These are phyloP conservation scores for Cryptus viduatorius DNA, from an alignment of 2,888 invertebrate species.

Conservation along the genomic window DNA sequence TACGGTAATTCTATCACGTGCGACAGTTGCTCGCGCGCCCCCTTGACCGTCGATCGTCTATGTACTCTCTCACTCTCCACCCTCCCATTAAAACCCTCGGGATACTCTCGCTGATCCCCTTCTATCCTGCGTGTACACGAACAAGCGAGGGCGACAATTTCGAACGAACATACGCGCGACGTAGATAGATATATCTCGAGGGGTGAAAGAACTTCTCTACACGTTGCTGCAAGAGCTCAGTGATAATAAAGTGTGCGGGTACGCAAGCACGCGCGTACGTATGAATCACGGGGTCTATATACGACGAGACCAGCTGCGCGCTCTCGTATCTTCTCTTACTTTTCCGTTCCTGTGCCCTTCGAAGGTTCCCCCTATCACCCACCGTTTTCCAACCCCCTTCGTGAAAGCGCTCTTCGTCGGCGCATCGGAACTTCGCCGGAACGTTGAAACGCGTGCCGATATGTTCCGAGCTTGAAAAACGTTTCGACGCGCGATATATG, in stretches of 20 bases:
- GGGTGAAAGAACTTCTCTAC: slow-evolving; percentile 17
- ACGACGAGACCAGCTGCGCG: slow-evolving; percentile 70
- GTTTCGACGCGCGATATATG: slow-evolving; percentile 44
- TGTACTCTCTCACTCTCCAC: slow-evolving; percentile 34
- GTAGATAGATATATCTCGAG: slow-evolving; percentile 7
- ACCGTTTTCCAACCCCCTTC: slow-evolving; percentile 56
- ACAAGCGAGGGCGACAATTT: slow-evolving; percentile 43
- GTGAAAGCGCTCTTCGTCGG: slow-evolving; percentile 33
- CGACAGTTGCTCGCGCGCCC: slow-evolving; percentile 63
- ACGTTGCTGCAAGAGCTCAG: slow-evolving; percentile 21
- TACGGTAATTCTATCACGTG: slow-evolving; percentile 65
- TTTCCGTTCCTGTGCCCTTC: slow-evolving; percentile 39
- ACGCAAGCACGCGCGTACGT: slow-evolving; percentile 52
- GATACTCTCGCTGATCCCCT: slow-evolving; percentile 54
- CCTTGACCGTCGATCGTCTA: slow-evolving; percentile 38
- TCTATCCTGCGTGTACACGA: slow-evolving; percentile 15
- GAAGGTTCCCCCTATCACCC: slow-evolving; percentile 53
- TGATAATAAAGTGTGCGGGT: slow-evolving; percentile 67
- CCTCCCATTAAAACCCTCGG: slow-evolving; percentile 55
- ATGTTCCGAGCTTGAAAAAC: slow-evolving; percentile 1
- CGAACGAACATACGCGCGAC: slow-evolving; percentile 5
- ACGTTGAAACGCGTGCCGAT: slow-evolving; percentile 51
- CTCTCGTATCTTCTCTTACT: slow-evolving; percentile 66
- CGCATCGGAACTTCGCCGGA: slow-evolving; percentile 11
- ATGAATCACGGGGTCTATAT: slow-evolving; percentile 34